Evolutionary conservation across 1,140 invertebrate genomes (phyloP).

Genomic region (Euura saliciscinereae): DNA sequence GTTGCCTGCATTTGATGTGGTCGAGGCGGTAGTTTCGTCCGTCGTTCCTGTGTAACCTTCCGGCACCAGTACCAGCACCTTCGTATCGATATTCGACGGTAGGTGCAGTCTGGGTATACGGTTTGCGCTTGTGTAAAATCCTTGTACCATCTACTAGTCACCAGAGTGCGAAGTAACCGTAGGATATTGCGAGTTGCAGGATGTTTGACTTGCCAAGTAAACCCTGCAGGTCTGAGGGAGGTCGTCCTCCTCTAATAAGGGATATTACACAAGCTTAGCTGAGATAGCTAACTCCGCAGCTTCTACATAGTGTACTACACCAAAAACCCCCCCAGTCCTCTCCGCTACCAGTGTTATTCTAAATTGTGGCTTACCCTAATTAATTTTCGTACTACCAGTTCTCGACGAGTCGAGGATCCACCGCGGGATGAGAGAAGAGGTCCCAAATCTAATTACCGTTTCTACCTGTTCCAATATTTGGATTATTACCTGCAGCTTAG

Average conservation of each 20-base stretch:
- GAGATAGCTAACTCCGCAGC: background rate
- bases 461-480: constrained; percentile 7
- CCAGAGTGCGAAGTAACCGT: background rate
- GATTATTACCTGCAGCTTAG: background rate
- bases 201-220: constrained; percentile 54
- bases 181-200: constrained; percentile 49
- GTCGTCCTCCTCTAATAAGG: background rate
- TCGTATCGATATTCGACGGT: no score
- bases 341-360: constrained; percentile 29
- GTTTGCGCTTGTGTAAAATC: background rate
- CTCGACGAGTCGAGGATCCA: background rate
- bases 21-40: background rate
- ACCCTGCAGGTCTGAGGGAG: constrained; percentile 21
- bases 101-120: background rate
- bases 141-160: background rate
- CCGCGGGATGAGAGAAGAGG: background rate
- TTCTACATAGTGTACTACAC: constrained; percentile 24
- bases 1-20: background rate
- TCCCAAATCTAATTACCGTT: constrained; percentile 5
- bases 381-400: constrained; percentile 39
- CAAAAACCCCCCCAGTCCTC: constrained; percentile 25
- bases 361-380: constrained; percentile 50
- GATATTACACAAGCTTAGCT: background rate
- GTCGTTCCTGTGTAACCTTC: background rate
- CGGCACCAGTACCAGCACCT: background rate